phyloP scores from a whole-genome alignment of 2,797 vertebrate genomes.

The Schizopygopsis pylzovi region DNA sequence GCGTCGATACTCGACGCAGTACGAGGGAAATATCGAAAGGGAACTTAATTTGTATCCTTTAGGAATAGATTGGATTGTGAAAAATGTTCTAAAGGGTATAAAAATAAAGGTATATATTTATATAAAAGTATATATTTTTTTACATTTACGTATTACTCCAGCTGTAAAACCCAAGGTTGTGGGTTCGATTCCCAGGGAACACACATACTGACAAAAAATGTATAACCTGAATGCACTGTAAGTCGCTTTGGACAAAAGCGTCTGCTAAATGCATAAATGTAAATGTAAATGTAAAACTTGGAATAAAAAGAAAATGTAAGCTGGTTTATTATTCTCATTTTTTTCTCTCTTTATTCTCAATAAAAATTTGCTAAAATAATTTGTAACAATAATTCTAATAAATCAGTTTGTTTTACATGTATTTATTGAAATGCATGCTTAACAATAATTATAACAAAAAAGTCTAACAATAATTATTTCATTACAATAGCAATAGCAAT shows the following conservation, averaged over 20 bases:
- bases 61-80: neutral
- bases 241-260: too few species aligned
- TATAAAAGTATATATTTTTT: too few species aligned
- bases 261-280: too few species aligned
- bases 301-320: neutral
- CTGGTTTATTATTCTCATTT: neutral
- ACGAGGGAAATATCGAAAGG: too few species aligned
- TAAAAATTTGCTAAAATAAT: neutral
- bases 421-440: neutral
- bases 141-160: neutral
- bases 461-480: neutral
- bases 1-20: too few species aligned
- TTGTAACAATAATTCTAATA: neutral
- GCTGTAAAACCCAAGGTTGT: constrained; percentile 4
- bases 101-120: neutral
- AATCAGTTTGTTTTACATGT: neutral
- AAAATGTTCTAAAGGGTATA: neutral
- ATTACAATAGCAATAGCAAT: neutral
- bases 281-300: neutral
- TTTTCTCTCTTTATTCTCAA: neutral
- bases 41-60: neutral
- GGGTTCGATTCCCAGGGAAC: too few species aligned
- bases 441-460: neutral
- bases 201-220: too few species aligned
- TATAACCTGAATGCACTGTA: too few species aligned